Conservation (phyloP, 2,888 invertebrate species). For the Cheilosia vulpina region DNA sequence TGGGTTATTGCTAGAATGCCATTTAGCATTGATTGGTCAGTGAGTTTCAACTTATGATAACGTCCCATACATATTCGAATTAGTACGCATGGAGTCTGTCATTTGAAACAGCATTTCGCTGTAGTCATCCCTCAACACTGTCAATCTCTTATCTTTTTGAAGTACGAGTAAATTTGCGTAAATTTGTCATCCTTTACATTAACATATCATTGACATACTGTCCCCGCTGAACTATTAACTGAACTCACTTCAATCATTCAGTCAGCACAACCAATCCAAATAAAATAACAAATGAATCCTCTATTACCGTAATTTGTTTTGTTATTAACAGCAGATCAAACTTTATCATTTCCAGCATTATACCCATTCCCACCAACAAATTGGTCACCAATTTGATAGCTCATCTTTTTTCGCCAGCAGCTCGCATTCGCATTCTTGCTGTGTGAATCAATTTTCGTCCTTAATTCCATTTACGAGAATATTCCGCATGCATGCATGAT, state of each 20-base stretch:
- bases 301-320: constrained; percentile 52
- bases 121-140: no score
- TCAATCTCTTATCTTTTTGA: no score
- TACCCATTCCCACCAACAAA: constrained; percentile 14
- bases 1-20: no score
- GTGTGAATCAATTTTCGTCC: constrained; percentile 63
- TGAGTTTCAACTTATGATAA: no score
- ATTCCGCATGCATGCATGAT: constrained; percentile 40
- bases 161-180: no score
- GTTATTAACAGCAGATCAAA: constrained; percentile 66
- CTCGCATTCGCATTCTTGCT: constrained; percentile 21
- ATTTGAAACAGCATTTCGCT: no score
- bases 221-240: background rate
- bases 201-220: background rate
- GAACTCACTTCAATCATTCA: constrained; percentile 27
- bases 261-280: constrained; percentile 38
- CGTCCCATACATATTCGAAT: no score
- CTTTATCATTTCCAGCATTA: constrained; percentile 10
- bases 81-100: no score
- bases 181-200: no score
- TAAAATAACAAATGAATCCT: constrained; percentile 60
- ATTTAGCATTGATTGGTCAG: no score
- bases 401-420: constrained; percentile 26
- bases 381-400: constrained; percentile 51
- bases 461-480: constrained; percentile 56